Percentiles rank a stretch among this genome's conserved stretches.
Conservation (phyloP, 2,888 invertebrate species). For the Xestia sexstrigata region DNA sequence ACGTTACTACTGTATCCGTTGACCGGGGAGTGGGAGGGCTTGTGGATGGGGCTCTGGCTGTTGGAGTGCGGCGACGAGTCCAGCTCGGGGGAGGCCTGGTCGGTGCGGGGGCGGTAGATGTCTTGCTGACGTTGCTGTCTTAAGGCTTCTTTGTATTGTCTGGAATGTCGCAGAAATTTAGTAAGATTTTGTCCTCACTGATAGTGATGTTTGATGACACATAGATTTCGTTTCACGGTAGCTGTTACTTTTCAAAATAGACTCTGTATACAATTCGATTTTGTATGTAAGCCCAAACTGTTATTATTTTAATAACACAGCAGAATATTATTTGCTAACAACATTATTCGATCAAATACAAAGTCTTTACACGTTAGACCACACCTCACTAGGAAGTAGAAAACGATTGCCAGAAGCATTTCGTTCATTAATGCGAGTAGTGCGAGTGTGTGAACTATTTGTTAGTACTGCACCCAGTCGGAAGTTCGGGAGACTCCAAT, state of each 20-base stretch:
- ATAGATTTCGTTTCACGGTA: slow-evolving; percentile 53
- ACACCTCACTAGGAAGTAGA: slow-evolving; percentile 22
- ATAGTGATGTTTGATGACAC: slow-evolving; percentile 33
- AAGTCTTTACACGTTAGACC: neutral
- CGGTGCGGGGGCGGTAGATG: slow-evolving; percentile 93
- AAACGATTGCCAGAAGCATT: slow-evolving; percentile 16
- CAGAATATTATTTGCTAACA: neutral
- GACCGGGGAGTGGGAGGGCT: slow-evolving; percentile 87
- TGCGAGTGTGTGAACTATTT: slow-evolving; percentile 32
- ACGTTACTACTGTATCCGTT: slow-evolving; percentile 91
- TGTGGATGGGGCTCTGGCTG: slow-evolving; percentile 88
- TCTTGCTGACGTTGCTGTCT: slow-evolving; percentile 96
- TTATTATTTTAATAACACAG: neutral
- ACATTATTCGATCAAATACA: neutral
- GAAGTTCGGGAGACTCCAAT: slow-evolving; percentile 44
- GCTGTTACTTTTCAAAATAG: neutral
- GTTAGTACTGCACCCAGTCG: slow-evolving; percentile 43
- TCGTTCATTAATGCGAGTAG: slow-evolving; percentile 18
- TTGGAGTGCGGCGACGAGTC: slow-evolving; percentile 87
- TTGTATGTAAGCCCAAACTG: neutral
- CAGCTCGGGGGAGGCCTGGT: slow-evolving; percentile 90
- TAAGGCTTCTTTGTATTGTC: slow-evolving; percentile 97
- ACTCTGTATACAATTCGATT: neutral
- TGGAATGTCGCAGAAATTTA: slow-evolving; percentile 76
- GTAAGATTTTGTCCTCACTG: slow-evolving; percentile 27